Evolutionary conservation across 2,888 invertebrate genomes (phyloP), one percentile per base, ranked within the genome.

Genomic region (Philonicus albiceps): DNA sequence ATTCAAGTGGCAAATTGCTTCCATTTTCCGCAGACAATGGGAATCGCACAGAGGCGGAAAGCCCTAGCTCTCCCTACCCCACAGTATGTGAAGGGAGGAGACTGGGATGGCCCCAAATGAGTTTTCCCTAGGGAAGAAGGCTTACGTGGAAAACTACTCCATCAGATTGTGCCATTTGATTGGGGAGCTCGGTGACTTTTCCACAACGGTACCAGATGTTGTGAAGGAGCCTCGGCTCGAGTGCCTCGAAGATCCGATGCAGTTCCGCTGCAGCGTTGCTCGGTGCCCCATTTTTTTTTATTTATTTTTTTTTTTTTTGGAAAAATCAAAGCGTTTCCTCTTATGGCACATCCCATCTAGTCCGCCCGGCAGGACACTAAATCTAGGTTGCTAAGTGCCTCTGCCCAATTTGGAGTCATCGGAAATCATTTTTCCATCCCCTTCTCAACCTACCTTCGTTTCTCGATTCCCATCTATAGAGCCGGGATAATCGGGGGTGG

Each of bases 1-100:
- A 76, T 76, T 76, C 76, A 76, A 76, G 76, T 76, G 76, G 76
- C 76, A 76, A 76, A 76, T 76, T 76, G 76, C 76, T 76, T 76
- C 76, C 76, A 76, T 76, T 76, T 76, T 76, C 76, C 40, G 76
- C 76, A 76, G 76, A 76, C 76, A 76, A 76, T 76, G 76, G 76
- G 43, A 76, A 40, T 37, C n/a, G 34, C 76, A 76, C 27, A 72
- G 49, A 55, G 55, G 8, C 8, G 27, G 3, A 6, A 27, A 27
- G 19, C 19, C 11, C 49, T 49, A 49, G 49, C 3, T 5, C 16
- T n/a, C 49, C 40, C 13, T 3, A n/a, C 3, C 16, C 49, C 49
- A n/a, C 16, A 5, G 49, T 16, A 49, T 40, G 40, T 40, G 13
- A 13, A 2, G 37, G 11, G 16, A 8, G 2, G 19, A 1, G 55